Evolutionary conservation across 2,797 vertebrate genomes (phyloP), one percentile per base, ranked within the genome.

Genomic region (Coracias cyanogaster): DNA sequence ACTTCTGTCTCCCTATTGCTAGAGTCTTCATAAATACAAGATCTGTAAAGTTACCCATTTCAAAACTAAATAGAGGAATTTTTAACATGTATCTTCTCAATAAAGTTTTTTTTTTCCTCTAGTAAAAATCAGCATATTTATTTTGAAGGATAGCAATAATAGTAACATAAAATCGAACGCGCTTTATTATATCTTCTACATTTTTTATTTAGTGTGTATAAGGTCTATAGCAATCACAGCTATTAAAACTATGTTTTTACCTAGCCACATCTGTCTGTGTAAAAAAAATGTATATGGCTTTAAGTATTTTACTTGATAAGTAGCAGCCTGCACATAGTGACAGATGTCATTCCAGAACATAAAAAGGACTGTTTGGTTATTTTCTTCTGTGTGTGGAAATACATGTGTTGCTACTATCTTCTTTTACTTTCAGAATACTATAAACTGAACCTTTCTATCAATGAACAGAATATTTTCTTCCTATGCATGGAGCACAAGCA

Each of bases 401-500:
- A 62, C 4, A 2, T 7, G 5, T 12, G 5, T 31, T 69, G 57
- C 10, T 45, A 4, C 73, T 70, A 79, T 60, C 35, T 39, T 72
- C 22, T 37, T n/a, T 72, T 76, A 51, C 21, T 52, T 67, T 90
- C 48, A 65, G 29, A 86, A 61, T 62, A 28, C 45, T 73, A 33
- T 61, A 65, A 85, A 76, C 5, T 73, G 18, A 69, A 28, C 19
- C 12, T 55, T 74, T 21, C 22, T 77, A 15, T 29, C 12, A 58
- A 25, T 9, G 21, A 73, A 43, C 49, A 52, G 29, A 65, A 85
- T n/a, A 70, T 8, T 48, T 79, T 25, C 24, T 73, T 69, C 18
- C 12, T n/a, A 26, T 10, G 4, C 25, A 70, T 2, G 3, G 9
- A 69, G 7, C 17, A 62, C 1, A 0, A 83, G 43, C 17, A 58